Base-by-base conservation (phyloP, 2,113 vertebrate genomes). In the Tilapia sparmanii region DNA sequence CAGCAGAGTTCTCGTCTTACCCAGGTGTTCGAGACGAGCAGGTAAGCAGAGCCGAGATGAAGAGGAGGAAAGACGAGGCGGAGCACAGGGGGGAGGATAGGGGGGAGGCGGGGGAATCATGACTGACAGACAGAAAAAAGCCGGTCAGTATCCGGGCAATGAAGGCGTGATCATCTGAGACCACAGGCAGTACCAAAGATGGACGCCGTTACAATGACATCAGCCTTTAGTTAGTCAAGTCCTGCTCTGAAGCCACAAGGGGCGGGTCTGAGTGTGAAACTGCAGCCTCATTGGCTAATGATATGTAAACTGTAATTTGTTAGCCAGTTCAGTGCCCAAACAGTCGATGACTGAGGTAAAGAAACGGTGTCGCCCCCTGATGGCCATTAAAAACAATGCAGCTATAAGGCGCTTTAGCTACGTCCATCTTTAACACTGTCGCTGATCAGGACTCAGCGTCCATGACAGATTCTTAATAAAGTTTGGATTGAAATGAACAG, bases 41-140 rank as follows among this genome's bases (percentile, higher is more conserved):
- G 94, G 94, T 87, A 95, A 90, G 89, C 88, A 83, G 79, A 86
- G 76, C n/a, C 81, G 83, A 82, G 88, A 22, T 4, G 84, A 86
- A 26, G 80, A 85, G 42, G 66, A 31, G n/a, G 83, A 29, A 47
- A 54, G 66, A 19, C 16, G 61, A 15, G 68, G 26, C 9, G 91
- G 90, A 47, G 91, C 78, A 1, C 33, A 6, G 6, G 95, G 96
- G 59, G 95, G 94, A 12, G 96, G 95, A 61, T 95, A 96, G 10
- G 95, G 42, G 12, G 95, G 95, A 63, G 95, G 95, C 13, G 95
- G 96, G n/a, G 96, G 95, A 50, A 96, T 96, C 91, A 95, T 94
- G 82, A 95, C 95, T 95, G 94, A 93, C 88, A 89, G 61, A 80
- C 40, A 16, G 40, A 45, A 22, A 83, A 61, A 57, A 45, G 59